Base-by-base conservation (phyloP, 2,113 vertebrate species). In the Mustela nigripes region DNA sequence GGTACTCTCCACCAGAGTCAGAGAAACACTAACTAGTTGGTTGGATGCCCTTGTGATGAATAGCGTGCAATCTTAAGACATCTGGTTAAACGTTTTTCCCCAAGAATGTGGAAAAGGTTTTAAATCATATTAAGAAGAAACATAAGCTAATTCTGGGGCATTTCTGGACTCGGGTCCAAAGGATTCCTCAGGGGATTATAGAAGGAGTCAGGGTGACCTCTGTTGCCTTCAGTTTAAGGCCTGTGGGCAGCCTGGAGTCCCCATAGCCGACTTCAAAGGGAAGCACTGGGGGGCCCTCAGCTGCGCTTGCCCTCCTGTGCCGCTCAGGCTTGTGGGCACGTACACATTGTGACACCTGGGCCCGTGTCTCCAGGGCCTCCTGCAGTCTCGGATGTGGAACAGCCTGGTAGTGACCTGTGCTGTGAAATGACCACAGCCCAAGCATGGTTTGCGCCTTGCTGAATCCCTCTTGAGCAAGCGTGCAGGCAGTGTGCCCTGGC, bases 121-220 rank as follows among this genome's bases (percentile, higher is more conserved):
- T 58, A 85, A 95, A 95, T 89, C 71, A 95, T 89, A 96, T 81
- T 88, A 80, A 88, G 69, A 58, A 94, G 67, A 94, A 97, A 84
- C 36, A 88, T 16, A 94, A 97, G 76, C 69, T 96, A 45, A 82
- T 95, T 94, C 60, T 85, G 88, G 86, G 79, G 33, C 36, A 50
- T 60, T 78, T 89, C 50, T 78, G 4, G 12, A 73, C 10, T 74
- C 7, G 69, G 16, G 18, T 80, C 82, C 82, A 86, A 89, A 86
- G 15, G 33, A 95, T 95, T 91, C 58, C 58, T 93, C 50, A 42
- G 87, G 48, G 80, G 28, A 90, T 92, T 89, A 69, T 21, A 85
- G 74, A 19, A 81, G 62, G 78, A 83, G 53, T 71, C 58, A 81
- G 18, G n/a, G 50, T 96, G 83, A 95, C 94, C 84, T 97, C 62